These are phyloP conservation scores for Harpagifer antarcticus DNA, from an alignment of 2,797 vertebrate genomes.

Conservation along the genomic window DNA sequence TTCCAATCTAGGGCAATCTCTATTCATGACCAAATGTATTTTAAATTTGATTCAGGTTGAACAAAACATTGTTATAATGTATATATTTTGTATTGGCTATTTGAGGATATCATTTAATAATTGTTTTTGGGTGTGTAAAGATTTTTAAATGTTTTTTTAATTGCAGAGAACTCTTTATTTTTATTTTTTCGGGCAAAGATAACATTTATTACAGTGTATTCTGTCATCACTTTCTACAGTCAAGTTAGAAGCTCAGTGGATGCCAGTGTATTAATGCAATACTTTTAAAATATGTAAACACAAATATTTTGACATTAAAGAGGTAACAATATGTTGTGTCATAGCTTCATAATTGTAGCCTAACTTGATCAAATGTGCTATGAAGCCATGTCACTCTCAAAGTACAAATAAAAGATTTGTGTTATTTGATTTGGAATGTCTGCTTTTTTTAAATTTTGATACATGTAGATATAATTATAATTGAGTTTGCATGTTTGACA, in stretches of 20 bases:
- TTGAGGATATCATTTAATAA: constrained; percentile 64
- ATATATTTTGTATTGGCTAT: constrained; percentile 89
- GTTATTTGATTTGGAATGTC: constrained; percentile 32
- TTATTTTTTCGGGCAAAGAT: constrained; percentile 30
- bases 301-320: constrained; percentile 28
- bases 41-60: constrained; percentile 49
- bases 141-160: constrained; percentile 83
- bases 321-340: constrained; percentile 40
- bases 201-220: constrained; percentile 24
- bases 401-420: constrained; percentile 66
- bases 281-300: constrained; percentile 27
- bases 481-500: too few species aligned
- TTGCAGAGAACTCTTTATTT: constrained; percentile 73
- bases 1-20: constrained; percentile 36
- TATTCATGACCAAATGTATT: constrained; percentile 68
- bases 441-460: neutral
- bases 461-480: neutral
- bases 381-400: constrained; percentile 43
- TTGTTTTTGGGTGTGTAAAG: constrained; percentile 83
- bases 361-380: constrained; percentile 40
- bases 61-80: constrained; percentile 67
- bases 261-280: constrained; percentile 56
- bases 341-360: constrained; percentile 54
- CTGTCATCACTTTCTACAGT: constrained; percentile 40
- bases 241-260: constrained; percentile 32